Percentiles rank a stretch among this genome's conserved stretches.
phyloP scores from a whole-genome alignment of 2,113 vertebrate species.

The Carassius carassius region DNA sequence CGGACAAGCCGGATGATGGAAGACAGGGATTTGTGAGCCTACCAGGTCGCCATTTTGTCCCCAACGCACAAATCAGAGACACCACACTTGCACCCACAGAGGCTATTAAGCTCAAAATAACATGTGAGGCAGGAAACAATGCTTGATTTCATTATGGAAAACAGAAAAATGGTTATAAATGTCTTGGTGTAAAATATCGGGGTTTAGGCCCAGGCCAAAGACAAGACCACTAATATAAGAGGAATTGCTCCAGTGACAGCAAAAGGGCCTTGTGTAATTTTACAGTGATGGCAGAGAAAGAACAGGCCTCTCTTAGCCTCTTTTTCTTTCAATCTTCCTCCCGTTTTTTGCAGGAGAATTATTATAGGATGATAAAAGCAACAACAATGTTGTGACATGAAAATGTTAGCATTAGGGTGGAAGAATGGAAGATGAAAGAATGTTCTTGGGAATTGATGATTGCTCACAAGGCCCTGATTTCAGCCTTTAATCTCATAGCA shows the following conservation, averaged over 20 bases:
- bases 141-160: constrained; percentile 34
- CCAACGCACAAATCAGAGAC: not conserved
- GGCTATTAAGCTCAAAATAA: not conserved
- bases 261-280: constrained; percentile 54
- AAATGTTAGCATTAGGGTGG: constrained; percentile 86
- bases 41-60: constrained; percentile 36
- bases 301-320: constrained; percentile 48
- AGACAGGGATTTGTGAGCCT: not conserved
- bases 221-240: constrained; percentile 43
- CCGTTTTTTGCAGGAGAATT: constrained; percentile 69
- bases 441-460: constrained; percentile 94
- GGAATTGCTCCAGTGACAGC: constrained; percentile 46
- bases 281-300: constrained; percentile 58
- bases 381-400: constrained; percentile 81
- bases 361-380: constrained; percentile 81
- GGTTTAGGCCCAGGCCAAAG: constrained; percentile 10
- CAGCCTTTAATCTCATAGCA: constrained; percentile 91
- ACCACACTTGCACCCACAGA: not conserved
- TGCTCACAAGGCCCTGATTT: constrained; percentile 91
- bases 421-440: constrained; percentile 88
- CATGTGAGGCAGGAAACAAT: constrained; percentile 20
- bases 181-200: constrained; percentile 4
- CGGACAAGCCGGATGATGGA: constrained; percentile 39
- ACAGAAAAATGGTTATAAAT: constrained; percentile 13
- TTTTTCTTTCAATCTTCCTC: constrained; percentile 64